phyloP scores from a whole-genome alignment of 2,113 vertebrate genomes.

The Atherinomorus stipes region DNA sequence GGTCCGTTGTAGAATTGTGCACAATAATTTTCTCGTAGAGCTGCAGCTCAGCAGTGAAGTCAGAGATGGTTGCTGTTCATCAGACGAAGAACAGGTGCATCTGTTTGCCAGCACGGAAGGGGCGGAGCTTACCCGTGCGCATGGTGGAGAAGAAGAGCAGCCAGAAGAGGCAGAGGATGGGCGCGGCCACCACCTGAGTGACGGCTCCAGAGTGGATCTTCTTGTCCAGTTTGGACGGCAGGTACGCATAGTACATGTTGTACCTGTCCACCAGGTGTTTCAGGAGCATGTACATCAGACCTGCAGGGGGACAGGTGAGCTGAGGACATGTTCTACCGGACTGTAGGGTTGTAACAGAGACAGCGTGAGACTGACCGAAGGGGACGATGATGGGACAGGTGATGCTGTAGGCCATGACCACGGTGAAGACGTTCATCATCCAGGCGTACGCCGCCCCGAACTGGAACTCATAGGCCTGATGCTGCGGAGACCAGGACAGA shows the following conservation, averaged over 20 bases:
- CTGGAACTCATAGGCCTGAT: slow-evolving; percentile 98
- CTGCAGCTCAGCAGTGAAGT: too few relatives aligned
- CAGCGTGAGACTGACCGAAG: slow-evolving; percentile 85
- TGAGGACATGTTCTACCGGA: rapidly evolving
- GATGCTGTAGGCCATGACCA: slow-evolving; percentile 99
- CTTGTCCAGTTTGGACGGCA: slow-evolving; percentile 97
- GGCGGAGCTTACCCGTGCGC: slow-evolving; percentile 83
- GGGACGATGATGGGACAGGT: slow-evolving; percentile 98
- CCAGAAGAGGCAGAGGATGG: slow-evolving; percentile 98
- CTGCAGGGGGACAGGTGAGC: slow-evolving; percentile 70
- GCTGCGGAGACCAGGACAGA: slow-evolving; percentile 75
- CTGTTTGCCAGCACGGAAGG: background rate
- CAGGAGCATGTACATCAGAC: slow-evolving; percentile 97
- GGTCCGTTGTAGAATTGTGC: too few relatives aligned
- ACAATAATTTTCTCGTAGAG: too few relatives aligned
- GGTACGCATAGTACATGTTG: slow-evolving; percentile 98
- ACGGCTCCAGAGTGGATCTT: slow-evolving; percentile 97
- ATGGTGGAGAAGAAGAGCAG: slow-evolving; percentile 96
- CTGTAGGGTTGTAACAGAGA: background rate
- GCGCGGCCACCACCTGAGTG: slow-evolving; percentile 96
- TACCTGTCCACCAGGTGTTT: slow-evolving; percentile 98
- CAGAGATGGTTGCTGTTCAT: too few relatives aligned
- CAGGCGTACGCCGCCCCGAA: slow-evolving; percentile 97
- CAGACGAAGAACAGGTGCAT: background rate
- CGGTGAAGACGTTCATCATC: slow-evolving; percentile 99